phyloP scores from a whole-genome alignment of 2,888 invertebrate genomes.

The Polyommatus icarus region DNA sequence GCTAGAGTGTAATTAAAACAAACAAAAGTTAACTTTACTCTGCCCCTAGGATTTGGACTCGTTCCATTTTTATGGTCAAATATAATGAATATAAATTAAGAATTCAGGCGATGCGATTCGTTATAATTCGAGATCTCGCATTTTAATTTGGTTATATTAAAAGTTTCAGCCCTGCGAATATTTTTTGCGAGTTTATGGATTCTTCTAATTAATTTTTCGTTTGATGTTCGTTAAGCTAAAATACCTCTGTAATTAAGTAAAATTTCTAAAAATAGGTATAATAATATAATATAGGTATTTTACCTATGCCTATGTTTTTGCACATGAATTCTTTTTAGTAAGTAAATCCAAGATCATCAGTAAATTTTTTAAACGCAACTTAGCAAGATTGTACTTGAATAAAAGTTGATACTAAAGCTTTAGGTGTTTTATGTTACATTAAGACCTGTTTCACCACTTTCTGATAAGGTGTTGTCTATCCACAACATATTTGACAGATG shows the following conservation, averaged over 20 bases:
- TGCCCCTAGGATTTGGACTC: constrained; percentile 60
- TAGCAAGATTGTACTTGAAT: too few species aligned
- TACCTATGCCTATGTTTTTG: too few species aligned
- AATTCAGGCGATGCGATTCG: constrained; percentile 25
- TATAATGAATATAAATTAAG: constrained; percentile 42
- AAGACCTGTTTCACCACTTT: too few species aligned
- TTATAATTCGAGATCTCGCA: constrained; percentile 30
- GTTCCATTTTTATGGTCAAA: constrained; percentile 47
- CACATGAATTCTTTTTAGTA: too few species aligned
- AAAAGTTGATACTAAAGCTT: too few species aligned
- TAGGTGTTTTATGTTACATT: too few species aligned
- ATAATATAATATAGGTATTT: too few species aligned
- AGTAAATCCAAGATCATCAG: too few species aligned
- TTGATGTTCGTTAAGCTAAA: not conserved
- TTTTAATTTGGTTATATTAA: constrained; percentile 30
- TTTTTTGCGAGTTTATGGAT: not conserved
- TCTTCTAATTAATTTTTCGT: not conserved
- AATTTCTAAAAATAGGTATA: not conserved
- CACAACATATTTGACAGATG: too few species aligned
- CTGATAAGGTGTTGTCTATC: too few species aligned
- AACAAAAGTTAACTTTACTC: constrained; percentile 69
- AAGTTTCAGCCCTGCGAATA: not conserved
- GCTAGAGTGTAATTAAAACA: constrained; percentile 68
- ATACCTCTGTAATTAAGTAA: not conserved
- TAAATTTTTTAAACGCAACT: too few species aligned